Conservation (phyloP, 2,113 vertebrate species). For the Sigmodon hispidus region DNA sequence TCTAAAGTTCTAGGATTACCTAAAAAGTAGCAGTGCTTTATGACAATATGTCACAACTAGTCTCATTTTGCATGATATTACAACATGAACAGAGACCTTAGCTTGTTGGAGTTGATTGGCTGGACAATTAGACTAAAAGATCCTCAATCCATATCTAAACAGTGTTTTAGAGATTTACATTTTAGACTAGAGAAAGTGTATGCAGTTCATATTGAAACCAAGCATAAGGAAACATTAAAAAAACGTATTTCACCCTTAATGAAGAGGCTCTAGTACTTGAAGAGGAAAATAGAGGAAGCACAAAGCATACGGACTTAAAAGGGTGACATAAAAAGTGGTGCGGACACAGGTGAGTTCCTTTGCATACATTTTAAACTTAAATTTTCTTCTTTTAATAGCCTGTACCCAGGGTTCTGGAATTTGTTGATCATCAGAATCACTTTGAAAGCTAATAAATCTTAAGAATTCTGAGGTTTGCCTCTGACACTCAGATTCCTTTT, state of each 20-base stretch:
- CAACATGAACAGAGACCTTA: neutral
- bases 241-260: neutral
- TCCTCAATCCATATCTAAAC: neutral
- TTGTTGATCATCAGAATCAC: neutral
- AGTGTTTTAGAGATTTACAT: neutral
- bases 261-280: neutral
- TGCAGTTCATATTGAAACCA: conserved; percentile 38
- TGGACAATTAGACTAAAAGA: neutral
- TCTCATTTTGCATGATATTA: neutral
- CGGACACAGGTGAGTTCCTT: conserved; percentile 61
- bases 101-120: neutral
- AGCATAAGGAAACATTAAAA: conserved; percentile 38
- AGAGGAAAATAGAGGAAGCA: neutral
- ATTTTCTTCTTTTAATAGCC: neutral
- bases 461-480: neutral
- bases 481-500: neutral
- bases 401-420: neutral
- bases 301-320: neutral
- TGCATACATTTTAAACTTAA: neutral
- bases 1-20: neutral
- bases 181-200: neutral
- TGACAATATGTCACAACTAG: neutral
- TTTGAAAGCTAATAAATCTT: neutral
- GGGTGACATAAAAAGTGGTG: neutral
- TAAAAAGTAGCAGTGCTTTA: neutral